Conservation (phyloP, 2,888 invertebrate genomes). For the Zonitis immaculata region DNA sequence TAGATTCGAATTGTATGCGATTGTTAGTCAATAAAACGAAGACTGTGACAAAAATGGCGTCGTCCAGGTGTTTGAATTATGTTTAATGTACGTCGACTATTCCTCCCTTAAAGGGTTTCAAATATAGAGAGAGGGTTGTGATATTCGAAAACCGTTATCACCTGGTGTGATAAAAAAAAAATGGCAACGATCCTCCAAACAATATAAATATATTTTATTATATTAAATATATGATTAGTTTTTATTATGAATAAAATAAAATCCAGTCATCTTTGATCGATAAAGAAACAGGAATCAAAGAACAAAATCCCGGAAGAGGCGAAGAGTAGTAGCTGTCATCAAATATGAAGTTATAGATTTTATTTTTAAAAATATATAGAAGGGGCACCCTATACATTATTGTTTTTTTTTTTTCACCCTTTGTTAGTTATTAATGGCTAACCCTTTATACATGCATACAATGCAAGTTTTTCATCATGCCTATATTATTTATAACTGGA, state of each 20-base stretch:
- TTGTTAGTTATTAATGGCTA: slow-evolving; percentile 44
- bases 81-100: neutral
- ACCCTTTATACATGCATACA: slow-evolving; percentile 45
- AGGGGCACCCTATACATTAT: slow-evolving; percentile 36
- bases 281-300: slow-evolving; percentile 32
- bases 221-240: no score
- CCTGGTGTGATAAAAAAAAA: slow-evolving; percentile 2
- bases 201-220: no score
- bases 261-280: slow-evolving; percentile 36
- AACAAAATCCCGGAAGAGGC: slow-evolving; percentile 40
- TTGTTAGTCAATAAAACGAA: slow-evolving; percentile 1
- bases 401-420: slow-evolving; percentile 34
- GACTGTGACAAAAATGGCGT: slow-evolving; percentile 9
- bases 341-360: slow-evolving; percentile 41
- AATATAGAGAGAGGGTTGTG: neutral
- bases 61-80: slow-evolving; percentile 5
- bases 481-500: slow-evolving; percentile 46
- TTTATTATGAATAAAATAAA: no score
- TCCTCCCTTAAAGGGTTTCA: neutral
- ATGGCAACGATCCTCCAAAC: no score
- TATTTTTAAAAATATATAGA: slow-evolving; percentile 34
- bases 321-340: slow-evolving; percentile 40
- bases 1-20: neutral
- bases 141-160: neutral
- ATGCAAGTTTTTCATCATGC: slow-evolving; percentile 47